Base-by-base conservation (phyloP, 1,140 invertebrate genomes). In the Agraylea sexmaculata region DNA sequence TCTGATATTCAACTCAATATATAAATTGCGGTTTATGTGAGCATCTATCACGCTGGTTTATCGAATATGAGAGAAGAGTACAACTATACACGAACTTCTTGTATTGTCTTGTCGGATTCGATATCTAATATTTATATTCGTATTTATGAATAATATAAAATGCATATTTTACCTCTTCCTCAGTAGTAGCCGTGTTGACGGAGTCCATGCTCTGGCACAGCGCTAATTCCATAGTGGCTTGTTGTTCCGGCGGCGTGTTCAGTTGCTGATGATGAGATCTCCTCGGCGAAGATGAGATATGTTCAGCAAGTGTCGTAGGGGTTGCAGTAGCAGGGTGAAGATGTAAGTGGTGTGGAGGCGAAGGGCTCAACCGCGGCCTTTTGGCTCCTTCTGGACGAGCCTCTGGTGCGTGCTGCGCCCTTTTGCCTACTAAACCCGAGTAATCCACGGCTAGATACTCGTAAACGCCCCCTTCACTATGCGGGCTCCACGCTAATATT, bases 191-290 rank as follows among this genome's bases (percentile, higher is more conserved):
- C 49, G 85, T 88, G 69, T 87, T 88, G 60, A 90, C 86, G 53
- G 85, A 88, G 72, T 90, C 86, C 82, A 88, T 87, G 69, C 84
- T 88, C 69, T 90, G 85, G 46, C 70, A 74, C 47, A 74, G 62
- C 51, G 66, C 68, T 46, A 72, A 56, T 56, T 65, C 63, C 64
- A 66, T 66, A 46, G 54, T 64, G 55, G 64, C 59, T 45, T 64
- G 59, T 37, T 60, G 60, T 30, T n/a, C n/a, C 30, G 58, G 58
- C 13, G 59, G 59, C 18, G 56, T 27, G 15, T n/a, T 15, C 48
- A 37, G 60, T 17, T 20, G 33, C 39, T 43, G 59, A 8, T 25
- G 53, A 46, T 60, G 59, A 37, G 61, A 62, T 11, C 56, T 50
- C 46, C 60, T 59, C 57, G 60, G 58, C 52, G 59, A n/a, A n/a